Evolutionary conservation across 2,113 vertebrate species (phyloP).

Genomic region (Machaerirhynchus nigripectus): DNA sequence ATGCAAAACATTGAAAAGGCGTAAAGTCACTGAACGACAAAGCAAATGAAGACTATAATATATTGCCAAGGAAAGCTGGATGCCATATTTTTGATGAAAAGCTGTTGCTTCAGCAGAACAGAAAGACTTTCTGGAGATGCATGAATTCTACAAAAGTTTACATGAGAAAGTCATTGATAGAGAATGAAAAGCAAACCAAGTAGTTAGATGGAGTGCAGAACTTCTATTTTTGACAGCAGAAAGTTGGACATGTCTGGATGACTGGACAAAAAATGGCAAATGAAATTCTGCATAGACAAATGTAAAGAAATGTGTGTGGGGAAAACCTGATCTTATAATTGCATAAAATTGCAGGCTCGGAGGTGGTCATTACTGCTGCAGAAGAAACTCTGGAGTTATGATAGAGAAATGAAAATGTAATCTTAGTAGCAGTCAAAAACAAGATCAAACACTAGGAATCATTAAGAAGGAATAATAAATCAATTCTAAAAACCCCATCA

Average conservation of each 20-base stretch:
- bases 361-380: background rate
- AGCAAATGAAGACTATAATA: slow-evolving; percentile 5
- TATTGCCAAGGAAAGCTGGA: background rate
- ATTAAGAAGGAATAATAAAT: background rate
- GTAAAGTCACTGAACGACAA: slow-evolving; percentile 1
- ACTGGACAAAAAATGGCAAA: background rate
- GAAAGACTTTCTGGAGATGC: background rate
- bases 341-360: background rate
- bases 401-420: background rate
- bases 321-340: background rate
- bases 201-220: background rate
- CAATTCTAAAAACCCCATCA: background rate
- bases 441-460: background rate
- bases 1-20: slow-evolving; percentile 12
- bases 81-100: slow-evolving; percentile 13
- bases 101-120: background rate
- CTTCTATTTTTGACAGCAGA: background rate
- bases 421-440: background rate
- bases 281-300: background rate
- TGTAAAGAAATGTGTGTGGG: background rate
- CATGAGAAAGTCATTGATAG: background rate
- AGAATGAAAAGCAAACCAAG: background rate
- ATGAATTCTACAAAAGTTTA: background rate
- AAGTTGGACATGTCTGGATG: background rate
- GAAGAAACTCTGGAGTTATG: background rate